phyloP scores from a whole-genome alignment of 2,888 invertebrate genomes.

The Beris morrisii region DNA sequence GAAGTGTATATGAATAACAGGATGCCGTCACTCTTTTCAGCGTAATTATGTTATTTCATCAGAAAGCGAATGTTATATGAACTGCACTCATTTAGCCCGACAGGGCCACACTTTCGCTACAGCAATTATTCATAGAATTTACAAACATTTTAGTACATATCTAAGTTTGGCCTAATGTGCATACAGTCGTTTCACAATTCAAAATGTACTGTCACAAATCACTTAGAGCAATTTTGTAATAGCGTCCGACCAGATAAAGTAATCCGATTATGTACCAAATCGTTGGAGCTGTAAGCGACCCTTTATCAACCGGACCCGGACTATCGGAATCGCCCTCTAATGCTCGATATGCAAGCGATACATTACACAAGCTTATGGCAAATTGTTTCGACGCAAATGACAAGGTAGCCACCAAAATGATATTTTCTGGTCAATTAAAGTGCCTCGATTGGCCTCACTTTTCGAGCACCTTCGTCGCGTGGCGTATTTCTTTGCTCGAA shows the following conservation, averaged over 20 bases:
- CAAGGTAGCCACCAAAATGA: constrained; percentile 6
- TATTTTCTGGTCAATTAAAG: constrained; percentile 23
- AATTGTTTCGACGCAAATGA: constrained; percentile 18
- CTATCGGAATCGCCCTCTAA: constrained; percentile 12
- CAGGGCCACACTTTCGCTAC: too few species aligned
- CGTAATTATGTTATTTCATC: too few species aligned
- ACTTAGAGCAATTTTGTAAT: constrained; percentile 16
- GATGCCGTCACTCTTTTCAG: too few species aligned
- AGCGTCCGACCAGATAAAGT: constrained; percentile 3
- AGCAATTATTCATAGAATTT: too few species aligned
- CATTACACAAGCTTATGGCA: constrained; percentile 16
- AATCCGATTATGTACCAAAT: constrained; percentile 20
- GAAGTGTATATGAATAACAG: too few species aligned
- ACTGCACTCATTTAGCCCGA: too few species aligned
- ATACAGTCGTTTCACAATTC: too few species aligned
- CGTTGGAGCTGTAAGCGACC: constrained; percentile 4
- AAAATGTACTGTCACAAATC: constrained; percentile 1
- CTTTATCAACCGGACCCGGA: constrained; percentile 10
- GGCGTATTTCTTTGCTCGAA: neutral
- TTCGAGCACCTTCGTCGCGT: neutral
- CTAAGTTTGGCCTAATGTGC: too few species aligned
- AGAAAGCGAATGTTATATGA: too few species aligned
- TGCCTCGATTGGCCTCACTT: constrained; percentile 19
- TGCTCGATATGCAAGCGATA: constrained; percentile 15
- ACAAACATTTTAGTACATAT: too few species aligned